Evolutionary conservation across 1,140 invertebrate genomes (phyloP).

Genomic region (Palaemon carinicauda): DNA sequence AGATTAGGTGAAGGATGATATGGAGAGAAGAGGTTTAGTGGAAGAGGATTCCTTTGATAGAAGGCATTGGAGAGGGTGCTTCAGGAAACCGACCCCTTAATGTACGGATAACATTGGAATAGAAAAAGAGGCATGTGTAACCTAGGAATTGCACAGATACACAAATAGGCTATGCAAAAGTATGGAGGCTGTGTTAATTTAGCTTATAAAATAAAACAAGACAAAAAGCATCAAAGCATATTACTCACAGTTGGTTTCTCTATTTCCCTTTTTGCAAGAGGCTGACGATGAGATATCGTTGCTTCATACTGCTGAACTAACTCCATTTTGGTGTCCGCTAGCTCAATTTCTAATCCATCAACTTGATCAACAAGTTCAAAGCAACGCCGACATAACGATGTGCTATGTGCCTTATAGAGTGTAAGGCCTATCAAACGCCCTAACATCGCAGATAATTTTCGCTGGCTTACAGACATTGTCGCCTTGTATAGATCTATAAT

Average conservation of each 20-base stretch:
- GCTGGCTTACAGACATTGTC: constrained; percentile 35
- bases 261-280: constrained; percentile 27
- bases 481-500: constrained; percentile 15
- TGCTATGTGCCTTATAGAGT: constrained; percentile 27
- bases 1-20: no score
- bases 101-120: no score
- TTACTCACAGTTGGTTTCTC: constrained; percentile 31
- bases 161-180: no score
- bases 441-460: constrained; percentile 37
- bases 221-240: background rate
- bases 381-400: constrained; percentile 28
- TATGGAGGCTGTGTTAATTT: no score
- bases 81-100: no score
- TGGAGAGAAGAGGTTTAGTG: no score
- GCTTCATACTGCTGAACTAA: constrained; percentile 32
- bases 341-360: constrained; percentile 45
- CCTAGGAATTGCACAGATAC: no score
- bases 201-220: no score
- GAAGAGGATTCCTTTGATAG: no score
- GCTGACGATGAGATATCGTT: constrained; percentile 28
- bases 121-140: no score
- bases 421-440: constrained; percentile 37
- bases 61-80: no score
- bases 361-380: constrained; percentile 41
- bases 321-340: constrained; percentile 51